Base-by-base conservation (phyloP, 1,140 invertebrate species). In the Elymnias hypermnestra region DNA sequence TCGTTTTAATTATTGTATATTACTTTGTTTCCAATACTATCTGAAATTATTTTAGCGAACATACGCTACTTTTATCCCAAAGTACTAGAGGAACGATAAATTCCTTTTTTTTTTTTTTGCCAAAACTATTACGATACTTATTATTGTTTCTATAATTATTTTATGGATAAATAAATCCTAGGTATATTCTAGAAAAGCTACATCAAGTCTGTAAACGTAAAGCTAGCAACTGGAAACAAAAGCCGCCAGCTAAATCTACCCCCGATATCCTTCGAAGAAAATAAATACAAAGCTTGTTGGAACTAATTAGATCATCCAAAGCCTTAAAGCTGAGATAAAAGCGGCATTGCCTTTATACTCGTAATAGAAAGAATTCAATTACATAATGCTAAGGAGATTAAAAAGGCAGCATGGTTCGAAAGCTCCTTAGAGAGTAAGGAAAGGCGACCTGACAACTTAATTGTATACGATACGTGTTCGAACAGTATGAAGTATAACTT, bases 301-400 rank as follows among this genome's bases (percentile, higher is more conserved):
- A 49, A 49, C 38, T 49, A 72, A 74, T 74, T 70, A 70, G 57
- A 50, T 57, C 61, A 70, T 64, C 59, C 61, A 33, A 60, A 67
- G 45, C 56, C 62, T 56, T 52, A 57, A 52, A 54, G 57, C 55
- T 63, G 31, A 62, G 61, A 75, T 68, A 70, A 71, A 75, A 68
- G 64, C 63, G 63, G 60, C 41, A 63, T 67, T 72, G 62, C 59
- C 64, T 72, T 71, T 71, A 72, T 70, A 65, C 53, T 57, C 45
- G 56, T 45, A 63, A 63, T 67, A 64, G 64, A 72, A 75, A 70
- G 66, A 72, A 68, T 72, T 66, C 66, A 71, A 70, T 75, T 72
- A 71, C 61, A 72, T 75, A 72, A 64, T 39, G 54, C 61, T 75
- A 63, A 64, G 57, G 43, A 72, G 68, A 72, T 74, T 74, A 72